These are phyloP conservation scores for Suncus etruscus DNA, from an alignment of 2,113 vertebrate species.

Conservation along the genomic window DNA sequence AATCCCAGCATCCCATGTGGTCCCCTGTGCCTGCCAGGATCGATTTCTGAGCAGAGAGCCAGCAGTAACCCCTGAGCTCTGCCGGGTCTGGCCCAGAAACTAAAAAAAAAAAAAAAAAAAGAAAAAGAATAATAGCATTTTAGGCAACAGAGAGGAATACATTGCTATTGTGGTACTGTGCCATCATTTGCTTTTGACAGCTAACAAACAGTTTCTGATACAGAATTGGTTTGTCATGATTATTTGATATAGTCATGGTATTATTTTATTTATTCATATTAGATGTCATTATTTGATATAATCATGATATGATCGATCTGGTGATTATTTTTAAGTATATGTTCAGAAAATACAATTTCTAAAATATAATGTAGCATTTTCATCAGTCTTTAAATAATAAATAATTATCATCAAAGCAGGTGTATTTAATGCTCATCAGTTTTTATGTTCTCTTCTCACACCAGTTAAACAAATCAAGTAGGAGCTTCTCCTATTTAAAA, in stretches of 20 bases:
- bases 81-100: no score
- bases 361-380: not conserved
- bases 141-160: not conserved
- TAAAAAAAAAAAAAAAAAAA: no score
- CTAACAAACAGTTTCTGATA: no score
- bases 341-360: not conserved
- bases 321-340: slow-evolving; percentile 25
- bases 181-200: not conserved
- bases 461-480: slow-evolving; percentile 17
- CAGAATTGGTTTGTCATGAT: not conserved
- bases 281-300: no score
- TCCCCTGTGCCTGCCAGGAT: no score
- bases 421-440: not conserved
- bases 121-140: not conserved
- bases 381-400: not conserved
- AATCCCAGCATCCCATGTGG: no score
- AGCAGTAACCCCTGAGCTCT: no score
- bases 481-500: slow-evolving; percentile 15
- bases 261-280: no score
- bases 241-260: no score
- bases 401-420: not conserved
- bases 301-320: no score
- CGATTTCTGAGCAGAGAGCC: no score
- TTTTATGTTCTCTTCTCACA: not conserved
- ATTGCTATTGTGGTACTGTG: accelerated